Evolutionary conservation across 2,888 invertebrate genomes (phyloP).

Genomic region (Acleris sparsana): DNA sequence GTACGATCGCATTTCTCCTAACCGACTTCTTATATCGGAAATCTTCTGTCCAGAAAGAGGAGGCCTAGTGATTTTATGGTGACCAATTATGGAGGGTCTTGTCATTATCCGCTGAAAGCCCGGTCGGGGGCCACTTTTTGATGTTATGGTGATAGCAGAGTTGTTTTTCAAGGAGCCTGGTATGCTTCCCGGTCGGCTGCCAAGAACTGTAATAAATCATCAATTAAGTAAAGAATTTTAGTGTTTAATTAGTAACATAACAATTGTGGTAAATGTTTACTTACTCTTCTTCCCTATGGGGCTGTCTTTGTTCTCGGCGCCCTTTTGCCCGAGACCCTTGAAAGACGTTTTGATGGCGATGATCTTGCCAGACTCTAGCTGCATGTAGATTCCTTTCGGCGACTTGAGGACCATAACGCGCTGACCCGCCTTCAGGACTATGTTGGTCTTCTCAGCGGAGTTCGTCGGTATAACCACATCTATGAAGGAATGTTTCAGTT

Average conservation of each 20-base stretch:
- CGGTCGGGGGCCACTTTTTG: constrained; percentile 71
- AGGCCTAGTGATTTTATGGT: constrained; percentile 64
- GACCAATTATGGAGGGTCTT: constrained; percentile 65
- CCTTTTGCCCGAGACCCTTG: constrained; percentile 84
- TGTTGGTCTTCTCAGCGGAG: constrained; percentile 94
- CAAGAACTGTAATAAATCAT: constrained; percentile 61
- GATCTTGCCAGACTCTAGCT: constrained; percentile 96
- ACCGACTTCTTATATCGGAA: constrained; percentile 67
- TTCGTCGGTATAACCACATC: constrained; percentile 97
- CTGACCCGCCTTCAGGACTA: constrained; percentile 96
- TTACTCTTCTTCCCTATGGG: constrained; percentile 76
- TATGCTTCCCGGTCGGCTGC: constrained; percentile 67
- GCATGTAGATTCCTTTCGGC: constrained; percentile 97
- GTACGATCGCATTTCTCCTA: constrained; percentile 67
- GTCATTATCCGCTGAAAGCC: constrained; percentile 66
- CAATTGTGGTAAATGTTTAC: constrained; percentile 2
- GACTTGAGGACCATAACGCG: constrained; percentile 97
- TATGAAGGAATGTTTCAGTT: constrained; percentile 51
- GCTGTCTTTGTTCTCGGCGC: constrained; percentile 65
- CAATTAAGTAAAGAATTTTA: background rate
- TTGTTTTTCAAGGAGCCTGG: constrained; percentile 84
- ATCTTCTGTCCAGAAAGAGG: constrained; percentile 71
- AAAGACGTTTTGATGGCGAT: constrained; percentile 94
- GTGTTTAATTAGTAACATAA: background rate
- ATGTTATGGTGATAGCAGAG: constrained; percentile 84